These are phyloP conservation scores for Cygnus buccinator DNA, from an alignment of 2,113 vertebrate species.

Conservation along the genomic window DNA sequence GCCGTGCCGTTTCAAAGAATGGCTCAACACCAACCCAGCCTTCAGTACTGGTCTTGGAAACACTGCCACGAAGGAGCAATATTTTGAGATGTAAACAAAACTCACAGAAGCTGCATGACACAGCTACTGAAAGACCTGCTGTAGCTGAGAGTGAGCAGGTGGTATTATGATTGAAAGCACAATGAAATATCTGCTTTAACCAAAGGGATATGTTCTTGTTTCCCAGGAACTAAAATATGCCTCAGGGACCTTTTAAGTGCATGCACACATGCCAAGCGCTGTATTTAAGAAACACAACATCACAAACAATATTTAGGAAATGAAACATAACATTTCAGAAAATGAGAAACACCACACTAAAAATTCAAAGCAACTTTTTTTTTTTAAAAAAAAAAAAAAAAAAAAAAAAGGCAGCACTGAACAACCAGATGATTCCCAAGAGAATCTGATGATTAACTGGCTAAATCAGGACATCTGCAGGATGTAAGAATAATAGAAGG, in stretches of 20 bases:
- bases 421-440: slow-evolving; percentile 57
- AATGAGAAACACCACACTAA: not conserved
- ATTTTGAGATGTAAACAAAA: slow-evolving; percentile 9
- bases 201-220: not conserved
- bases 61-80: not conserved
- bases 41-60: not conserved
- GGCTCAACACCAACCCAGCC: not conserved
- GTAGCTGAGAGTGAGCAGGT: slow-evolving; percentile 12
- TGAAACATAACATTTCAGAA: slow-evolving; percentile 10
- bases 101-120: not conserved
- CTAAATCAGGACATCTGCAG: slow-evolving; percentile 78
- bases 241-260: not conserved
- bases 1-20: not conserved
- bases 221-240: not conserved
- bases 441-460: slow-evolving; percentile 64
- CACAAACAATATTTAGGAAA: slow-evolving; percentile 20
- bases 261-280: not conserved
- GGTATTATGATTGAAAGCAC: not conserved
- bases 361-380: not conserved
- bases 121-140: not conserved
- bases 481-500: slow-evolving; percentile 80
- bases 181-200: slow-evolving; percentile 13
- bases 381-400: not conserved
- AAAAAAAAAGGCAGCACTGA: not conserved
- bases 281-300: slow-evolving; percentile 13